These are phyloP conservation scores for Drosophila nasuta DNA, from an alignment of 1,140 invertebrate species.

Conservation along the genomic window DNA sequence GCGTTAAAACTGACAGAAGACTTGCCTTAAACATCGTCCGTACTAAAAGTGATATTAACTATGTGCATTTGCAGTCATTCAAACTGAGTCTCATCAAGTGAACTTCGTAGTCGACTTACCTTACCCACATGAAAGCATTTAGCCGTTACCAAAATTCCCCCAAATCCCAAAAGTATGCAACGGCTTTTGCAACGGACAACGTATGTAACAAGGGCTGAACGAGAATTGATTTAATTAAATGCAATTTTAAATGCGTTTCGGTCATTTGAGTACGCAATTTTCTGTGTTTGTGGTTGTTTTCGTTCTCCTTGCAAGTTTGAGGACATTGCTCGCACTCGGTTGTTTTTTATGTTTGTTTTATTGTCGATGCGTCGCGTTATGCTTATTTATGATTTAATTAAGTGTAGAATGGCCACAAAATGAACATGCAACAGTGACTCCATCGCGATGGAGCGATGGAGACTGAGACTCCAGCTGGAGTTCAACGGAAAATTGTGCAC, in stretches of 20 bases:
- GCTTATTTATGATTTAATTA: conserved; percentile 84
- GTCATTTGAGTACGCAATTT: conserved; percentile 76
- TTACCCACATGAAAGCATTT: not conserved
- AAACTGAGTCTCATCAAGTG: not conserved
- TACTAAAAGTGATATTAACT: not conserved
- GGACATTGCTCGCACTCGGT: conserved; percentile 64
- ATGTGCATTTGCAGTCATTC: not conserved
- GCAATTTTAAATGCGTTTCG: conserved; percentile 76
- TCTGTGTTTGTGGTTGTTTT: conserved; percentile 50
- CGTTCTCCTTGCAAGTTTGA: conserved; percentile 21
- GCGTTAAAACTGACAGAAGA: too few species aligned
- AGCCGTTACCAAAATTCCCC: conserved; percentile 4
- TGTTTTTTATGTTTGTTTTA: conserved; percentile 82
- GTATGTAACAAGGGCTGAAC: conserved; percentile 13
- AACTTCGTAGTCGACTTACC: not conserved
- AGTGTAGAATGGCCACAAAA: conserved; percentile 68
- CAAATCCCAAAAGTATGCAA: conserved; percentile 42
- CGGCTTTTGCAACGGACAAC: conserved; percentile 36
- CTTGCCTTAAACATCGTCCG: not conserved
- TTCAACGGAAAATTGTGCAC: not conserved
- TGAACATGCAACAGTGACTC: conserved; percentile 48
- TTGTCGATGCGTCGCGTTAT: conserved; percentile 78
- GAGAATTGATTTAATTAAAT: conserved; percentile 79
- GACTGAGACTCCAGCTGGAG: conserved; percentile 2
- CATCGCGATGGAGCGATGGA: not conserved